Conservation (phyloP, 2,888 invertebrate species). For the Poecilus cupreus region DNA sequence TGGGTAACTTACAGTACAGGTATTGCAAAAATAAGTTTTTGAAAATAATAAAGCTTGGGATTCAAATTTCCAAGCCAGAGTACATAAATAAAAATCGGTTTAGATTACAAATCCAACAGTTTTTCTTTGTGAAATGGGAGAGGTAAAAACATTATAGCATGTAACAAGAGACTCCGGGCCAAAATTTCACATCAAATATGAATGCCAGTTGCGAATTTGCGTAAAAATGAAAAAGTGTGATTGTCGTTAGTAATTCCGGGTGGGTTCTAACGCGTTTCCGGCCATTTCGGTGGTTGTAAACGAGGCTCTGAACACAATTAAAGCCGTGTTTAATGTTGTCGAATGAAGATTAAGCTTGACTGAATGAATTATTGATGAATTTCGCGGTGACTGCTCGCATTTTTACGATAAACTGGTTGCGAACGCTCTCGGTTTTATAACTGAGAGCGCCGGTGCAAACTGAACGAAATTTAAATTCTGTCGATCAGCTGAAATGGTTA, state of each 20-base stretch:
- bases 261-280: neutral
- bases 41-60: no score
- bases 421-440: conserved; percentile 19
- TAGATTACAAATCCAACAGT: no score
- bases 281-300: conserved; percentile 25
- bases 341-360: conserved; percentile 35
- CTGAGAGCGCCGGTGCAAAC: neutral
- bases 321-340: conserved; percentile 41
- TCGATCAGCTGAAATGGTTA: conserved; percentile 18
- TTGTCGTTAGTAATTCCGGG: conserved; percentile 21
- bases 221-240: conserved; percentile 36
- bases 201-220: neutral
- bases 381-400: conserved; percentile 34
- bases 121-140: neutral
- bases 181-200: neutral
- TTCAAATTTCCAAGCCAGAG: no score
- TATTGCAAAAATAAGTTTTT: no score
- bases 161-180: no score
- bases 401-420: conserved; percentile 30
- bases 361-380: conserved; percentile 44
- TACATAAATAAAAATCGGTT: no score
- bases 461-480: conserved; percentile 33
- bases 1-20: no score
- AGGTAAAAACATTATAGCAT: neutral
- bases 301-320: conserved; percentile 41